Evolutionary conservation across 2,113 vertebrate genomes (phyloP), one percentile per base, ranked within the genome.

Genomic region (Amblyornis subalaris): DNA sequence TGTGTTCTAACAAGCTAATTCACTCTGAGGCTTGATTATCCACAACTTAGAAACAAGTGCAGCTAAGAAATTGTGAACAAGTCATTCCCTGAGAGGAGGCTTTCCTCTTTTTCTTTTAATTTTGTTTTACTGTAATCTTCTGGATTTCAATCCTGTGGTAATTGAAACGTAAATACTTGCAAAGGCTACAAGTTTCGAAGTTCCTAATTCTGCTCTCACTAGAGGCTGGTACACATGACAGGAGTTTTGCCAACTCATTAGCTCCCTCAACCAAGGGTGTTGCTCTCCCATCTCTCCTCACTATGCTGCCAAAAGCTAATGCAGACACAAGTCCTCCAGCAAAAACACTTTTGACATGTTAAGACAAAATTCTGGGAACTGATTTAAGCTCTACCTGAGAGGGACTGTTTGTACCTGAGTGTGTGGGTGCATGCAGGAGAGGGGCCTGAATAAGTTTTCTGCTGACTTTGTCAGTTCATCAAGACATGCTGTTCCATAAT

Each of bases 301-400:
- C 69, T 61, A 6, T 10, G 38, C 64, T 95, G 94, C 71, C 90
- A 95, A 92, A 92, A 85, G 40, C 44, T 62, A 85, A 69, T 28
- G 40, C 33, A 83, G 67, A 40, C 29, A 21, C 33, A 57, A 86
- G 42, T 92, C 78, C 82, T 96, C 38, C 83, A 90, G 82, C 72
- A 67, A 92, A 92, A 95, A 50, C 33, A 47, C 38, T 85, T 88
- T 38, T 86, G 67, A 85, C 88, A 79, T 75, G 85, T 95, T 94
- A 88, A 80, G 72, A 93, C 88, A 83, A 64, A 79, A 72, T 80
- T 93, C 94, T 88, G 67, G 75, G 51, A 92, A 77, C 44, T 36
- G 29, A 70, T 83, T 94, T 79, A 73, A 66, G 14, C 23, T 83
- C 13, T 58, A 73, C 82, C 75, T 90, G 93, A 76, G 83, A 82